These are phyloP conservation scores for Mormyrus hasselquistii DNA, from an alignment of 2,797 vertebrate species.

Conservation along the genomic window DNA sequence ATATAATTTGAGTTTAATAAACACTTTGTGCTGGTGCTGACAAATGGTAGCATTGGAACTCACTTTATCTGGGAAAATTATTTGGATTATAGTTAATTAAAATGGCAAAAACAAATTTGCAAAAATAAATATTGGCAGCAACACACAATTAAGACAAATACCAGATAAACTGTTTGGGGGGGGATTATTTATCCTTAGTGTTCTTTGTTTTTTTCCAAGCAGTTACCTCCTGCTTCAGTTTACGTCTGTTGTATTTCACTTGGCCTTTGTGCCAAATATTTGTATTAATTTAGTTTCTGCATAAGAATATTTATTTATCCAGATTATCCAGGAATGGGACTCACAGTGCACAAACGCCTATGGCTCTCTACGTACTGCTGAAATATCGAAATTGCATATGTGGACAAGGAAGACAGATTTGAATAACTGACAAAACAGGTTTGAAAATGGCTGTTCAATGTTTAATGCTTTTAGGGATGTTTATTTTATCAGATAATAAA, in stretches of 20 bases:
- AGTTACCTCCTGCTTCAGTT: background rate
- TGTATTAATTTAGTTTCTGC: background rate
- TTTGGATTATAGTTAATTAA: slow-evolving; percentile 3
- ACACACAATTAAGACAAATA: background rate
- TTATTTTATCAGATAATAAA: background rate
- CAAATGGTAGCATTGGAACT: background rate
- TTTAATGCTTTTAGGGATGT: background rate
- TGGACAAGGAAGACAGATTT: background rate
- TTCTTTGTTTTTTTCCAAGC: background rate
- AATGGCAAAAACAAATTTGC: background rate
- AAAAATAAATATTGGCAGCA: background rate
- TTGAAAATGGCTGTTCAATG: background rate
- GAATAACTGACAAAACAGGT: background rate
- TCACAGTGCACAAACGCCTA: background rate
- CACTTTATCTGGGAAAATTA: background rate
- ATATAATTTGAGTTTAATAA: background rate
- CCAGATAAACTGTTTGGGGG: background rate
- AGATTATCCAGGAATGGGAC: background rate
- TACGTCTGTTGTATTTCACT: background rate
- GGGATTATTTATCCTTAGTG: background rate
- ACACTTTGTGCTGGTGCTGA: background rate
- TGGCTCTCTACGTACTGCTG: background rate
- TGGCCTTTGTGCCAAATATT: background rate
- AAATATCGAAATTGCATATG: background rate
- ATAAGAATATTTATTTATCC: background rate